Conservation (phyloP, 2,797 vertebrate genomes). For the Xiphophorus birchmanni region DNA sequence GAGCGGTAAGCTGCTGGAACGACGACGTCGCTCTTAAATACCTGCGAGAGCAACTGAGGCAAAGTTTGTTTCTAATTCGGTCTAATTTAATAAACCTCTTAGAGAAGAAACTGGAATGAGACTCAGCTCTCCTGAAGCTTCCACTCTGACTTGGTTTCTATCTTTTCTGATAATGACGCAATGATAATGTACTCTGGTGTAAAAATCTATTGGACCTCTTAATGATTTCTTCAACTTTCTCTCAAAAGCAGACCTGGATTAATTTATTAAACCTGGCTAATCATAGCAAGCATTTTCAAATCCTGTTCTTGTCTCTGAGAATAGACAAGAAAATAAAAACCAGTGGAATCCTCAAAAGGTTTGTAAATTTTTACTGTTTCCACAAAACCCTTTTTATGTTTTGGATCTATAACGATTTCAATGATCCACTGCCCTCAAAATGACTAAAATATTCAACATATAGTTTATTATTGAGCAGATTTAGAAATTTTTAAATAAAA, state of each 20-base stretch:
- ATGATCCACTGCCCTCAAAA: neutral
- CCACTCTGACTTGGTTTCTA: neutral
- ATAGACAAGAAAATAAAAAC: neutral
- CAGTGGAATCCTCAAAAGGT: neutral
- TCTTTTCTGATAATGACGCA: neutral
- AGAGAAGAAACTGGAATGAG: conserved; percentile 28
- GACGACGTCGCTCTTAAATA: conserved; percentile 51
- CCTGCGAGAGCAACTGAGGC: conserved; percentile 7
- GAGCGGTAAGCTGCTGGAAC: conserved; percentile 51
- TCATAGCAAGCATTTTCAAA: neutral
- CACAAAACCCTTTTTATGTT: neutral
- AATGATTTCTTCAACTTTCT: neutral
- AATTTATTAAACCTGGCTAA: neutral
- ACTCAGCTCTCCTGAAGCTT: conserved; percentile 26
- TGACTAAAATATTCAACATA: neutral
- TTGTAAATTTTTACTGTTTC: neutral
- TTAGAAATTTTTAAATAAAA: neutral
- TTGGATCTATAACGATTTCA: neutral
- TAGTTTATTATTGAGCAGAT: neutral
- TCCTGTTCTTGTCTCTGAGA: neutral
- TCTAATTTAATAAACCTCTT: conserved; percentile 37
- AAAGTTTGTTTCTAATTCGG: conserved; percentile 42
- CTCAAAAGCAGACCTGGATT: neutral
- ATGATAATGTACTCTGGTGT: neutral
- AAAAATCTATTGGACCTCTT: neutral